These are phyloP conservation scores for Mylabris phalerata DNA, from an alignment of 1,140 invertebrate species.

Conservation along the genomic window DNA sequence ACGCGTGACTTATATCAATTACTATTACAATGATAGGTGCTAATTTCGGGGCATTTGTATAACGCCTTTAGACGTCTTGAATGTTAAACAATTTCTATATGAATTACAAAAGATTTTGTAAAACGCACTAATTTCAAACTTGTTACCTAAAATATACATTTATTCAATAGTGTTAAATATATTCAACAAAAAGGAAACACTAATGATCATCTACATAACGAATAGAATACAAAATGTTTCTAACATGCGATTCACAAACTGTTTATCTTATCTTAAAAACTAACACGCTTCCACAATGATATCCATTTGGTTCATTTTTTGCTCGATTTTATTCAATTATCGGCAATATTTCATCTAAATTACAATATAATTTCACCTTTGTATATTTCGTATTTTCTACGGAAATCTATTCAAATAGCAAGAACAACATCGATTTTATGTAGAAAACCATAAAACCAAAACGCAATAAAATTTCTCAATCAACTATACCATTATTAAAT, in stretches of 20 bases:
- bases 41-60: conserved; percentile 24
- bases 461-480: too few species aligned
- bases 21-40: conserved; percentile 21
- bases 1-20: conserved; percentile 25
- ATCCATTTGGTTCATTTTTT: too few species aligned
- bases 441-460: too few species aligned
- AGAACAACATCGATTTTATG: too few species aligned
- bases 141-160: conserved; percentile 12
- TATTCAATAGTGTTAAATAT: conserved; percentile 17
- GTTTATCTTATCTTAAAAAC: conserved; percentile 15
- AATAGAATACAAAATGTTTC: conserved; percentile 16
- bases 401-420: too few species aligned
- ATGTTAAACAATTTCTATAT: conserved; percentile 10
- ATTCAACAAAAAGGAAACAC: conserved; percentile 16
- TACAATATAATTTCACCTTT: too few species aligned
- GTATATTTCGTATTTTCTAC: too few species aligned
- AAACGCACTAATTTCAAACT: conserved; percentile 17
- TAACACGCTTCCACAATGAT: conserved; percentile 1
- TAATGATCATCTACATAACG: conserved; percentile 22
- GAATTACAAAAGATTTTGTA: conserved; percentile 4
- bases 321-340: too few species aligned
- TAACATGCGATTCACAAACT: conserved; percentile 16
- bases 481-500: too few species aligned
- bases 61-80: conserved; percentile 18
- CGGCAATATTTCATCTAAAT: too few species aligned